Base-by-base conservation (phyloP, 2,113 vertebrate genomes). In the Sturnus vulgaris region DNA sequence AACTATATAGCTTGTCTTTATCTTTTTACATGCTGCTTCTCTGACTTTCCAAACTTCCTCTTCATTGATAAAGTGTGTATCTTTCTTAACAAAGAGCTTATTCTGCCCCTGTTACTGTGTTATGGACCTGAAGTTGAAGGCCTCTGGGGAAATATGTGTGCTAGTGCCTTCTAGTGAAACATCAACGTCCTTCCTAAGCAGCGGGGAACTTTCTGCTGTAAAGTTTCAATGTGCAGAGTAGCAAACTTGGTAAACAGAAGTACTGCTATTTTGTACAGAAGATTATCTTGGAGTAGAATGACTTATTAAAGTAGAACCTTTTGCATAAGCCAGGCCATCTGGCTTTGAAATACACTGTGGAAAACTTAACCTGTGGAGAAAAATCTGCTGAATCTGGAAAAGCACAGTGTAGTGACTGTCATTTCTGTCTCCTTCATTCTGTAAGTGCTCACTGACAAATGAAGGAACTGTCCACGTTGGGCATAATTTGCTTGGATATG, bases 391-490 rank as follows among this genome's bases (percentile, higher is more conserved):
- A 56, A 89, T 28, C 20, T 28, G 52, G 78, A 44, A 53, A 88
- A 83, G 35, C 5, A 4, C 4, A 4, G 63, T 63, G 40, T 71
- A 81, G 46, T 3, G 9, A 75, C 72, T 76, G 71, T 94, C 76
- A 44, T 82, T 91, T 53, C 57, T 80, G 18, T 76, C 73, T 88
- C 77, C 37, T 42, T 78, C 19, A 1, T 90, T 91, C 84, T 30
- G 4, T 90, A 90, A 85, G 44, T 24, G 28, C 73, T 95, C 91
- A 44, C 87, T 91, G 95, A 82, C 68, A 93, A 95, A 61, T 53
- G 46, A 59, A 84, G 88, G 93, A 96, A 73, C 52, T 47, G 39
- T 93, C 83, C 15, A 9, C n/a, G 66, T 37, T 89, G 88, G 92
- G 69, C 79, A 81, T 65, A n/a, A 11, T 82, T 95, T 82, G 37